phyloP scores from a whole-genome alignment of 2,113 vertebrate species.

The Passer montanus region DNA sequence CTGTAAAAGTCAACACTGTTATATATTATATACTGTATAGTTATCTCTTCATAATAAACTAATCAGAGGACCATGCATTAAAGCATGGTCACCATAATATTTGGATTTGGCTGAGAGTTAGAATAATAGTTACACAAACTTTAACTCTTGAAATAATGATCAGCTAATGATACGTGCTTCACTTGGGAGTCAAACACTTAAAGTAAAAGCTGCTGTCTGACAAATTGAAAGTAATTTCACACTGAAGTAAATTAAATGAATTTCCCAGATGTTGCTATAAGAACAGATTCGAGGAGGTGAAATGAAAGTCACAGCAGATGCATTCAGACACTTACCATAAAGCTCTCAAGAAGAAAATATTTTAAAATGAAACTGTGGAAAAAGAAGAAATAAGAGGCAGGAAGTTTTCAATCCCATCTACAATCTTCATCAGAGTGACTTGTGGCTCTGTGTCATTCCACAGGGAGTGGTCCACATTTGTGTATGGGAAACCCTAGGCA shows the following conservation, averaged over 20 bases:
- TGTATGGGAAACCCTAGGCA: not conserved
- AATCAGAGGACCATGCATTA: not conserved
- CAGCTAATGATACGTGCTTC: not conserved
- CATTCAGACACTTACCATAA: not conserved
- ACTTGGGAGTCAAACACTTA: slow-evolving; percentile 3
- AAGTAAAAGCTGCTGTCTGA: slow-evolving; percentile 26
- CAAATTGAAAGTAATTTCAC: slow-evolving; percentile 41
- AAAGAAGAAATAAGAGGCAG: not conserved
- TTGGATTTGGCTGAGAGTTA: not conserved
- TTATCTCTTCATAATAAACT: not conserved
- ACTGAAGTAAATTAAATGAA: slow-evolving; percentile 19
- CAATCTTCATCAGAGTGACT: not conserved
- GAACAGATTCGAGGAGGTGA: not conserved
- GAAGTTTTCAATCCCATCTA: not conserved
- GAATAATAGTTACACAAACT: not conserved
- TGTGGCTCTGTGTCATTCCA: not conserved
- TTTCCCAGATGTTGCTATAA: slow-evolving; percentile 45
- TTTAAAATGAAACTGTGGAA: not conserved
- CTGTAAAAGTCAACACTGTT: not conserved
- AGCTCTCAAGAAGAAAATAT: not conserved
- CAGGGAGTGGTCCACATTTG: not conserved
- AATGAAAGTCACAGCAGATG: slow-evolving; percentile 19
- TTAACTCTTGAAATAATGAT: slow-evolving; percentile 26
- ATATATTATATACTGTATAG: not conserved
- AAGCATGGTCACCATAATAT: slow-evolving; percentile 8